Evolutionary conservation across 2,888 invertebrate genomes (phyloP).

Genomic region (Tachystola acroxantha): DNA sequence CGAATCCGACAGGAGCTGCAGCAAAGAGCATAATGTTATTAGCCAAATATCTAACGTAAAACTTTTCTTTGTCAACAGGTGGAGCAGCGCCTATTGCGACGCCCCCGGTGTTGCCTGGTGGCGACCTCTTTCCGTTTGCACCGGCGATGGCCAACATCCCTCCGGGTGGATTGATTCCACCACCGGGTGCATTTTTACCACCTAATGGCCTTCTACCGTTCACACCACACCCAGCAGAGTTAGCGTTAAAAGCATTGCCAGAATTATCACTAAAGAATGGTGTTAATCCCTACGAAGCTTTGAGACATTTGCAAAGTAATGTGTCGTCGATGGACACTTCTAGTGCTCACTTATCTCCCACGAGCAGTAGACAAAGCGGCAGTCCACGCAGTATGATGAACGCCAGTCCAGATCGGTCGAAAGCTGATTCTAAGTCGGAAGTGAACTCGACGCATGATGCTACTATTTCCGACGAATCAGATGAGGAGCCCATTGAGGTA

Average conservation of each 20-base stretch:
- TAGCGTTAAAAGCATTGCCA: slow-evolving; percentile 66
- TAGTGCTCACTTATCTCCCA: slow-evolving; percentile 72
- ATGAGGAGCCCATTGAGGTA: slow-evolving; percentile 86
- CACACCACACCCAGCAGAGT: slow-evolving; percentile 70
- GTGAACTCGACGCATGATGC: slow-evolving; percentile 81
- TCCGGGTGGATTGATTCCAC: slow-evolving; percentile 73
- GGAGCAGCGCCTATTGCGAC: slow-evolving; percentile 54
- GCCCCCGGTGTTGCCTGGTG: slow-evolving; percentile 58
- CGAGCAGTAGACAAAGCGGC: slow-evolving; percentile 74
- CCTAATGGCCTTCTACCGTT: slow-evolving; percentile 76
- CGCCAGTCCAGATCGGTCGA: slow-evolving; percentile 68
- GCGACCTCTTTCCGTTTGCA: slow-evolving; percentile 65
- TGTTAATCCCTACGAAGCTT: slow-evolving; percentile 77
- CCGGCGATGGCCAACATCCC: slow-evolving; percentile 63
- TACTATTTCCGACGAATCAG: slow-evolving; percentile 80
- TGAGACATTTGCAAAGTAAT: slow-evolving; percentile 65
- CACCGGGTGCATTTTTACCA: slow-evolving; percentile 77
- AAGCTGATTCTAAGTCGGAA: slow-evolving; percentile 78
- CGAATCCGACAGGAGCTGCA: slow-evolving; percentile 44
- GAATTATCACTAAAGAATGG: slow-evolving; percentile 75
- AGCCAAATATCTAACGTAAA: slow-evolving; percentile 10
- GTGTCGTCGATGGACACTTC: slow-evolving; percentile 67
- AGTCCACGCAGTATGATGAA: slow-evolving; percentile 69
- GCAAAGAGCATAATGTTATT: slow-evolving; percentile 23
- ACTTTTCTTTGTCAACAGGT: slow-evolving; percentile 59